phyloP scores from a whole-genome alignment of 2,797 vertebrate genomes.

The Pelodytes ibericus region DNA sequence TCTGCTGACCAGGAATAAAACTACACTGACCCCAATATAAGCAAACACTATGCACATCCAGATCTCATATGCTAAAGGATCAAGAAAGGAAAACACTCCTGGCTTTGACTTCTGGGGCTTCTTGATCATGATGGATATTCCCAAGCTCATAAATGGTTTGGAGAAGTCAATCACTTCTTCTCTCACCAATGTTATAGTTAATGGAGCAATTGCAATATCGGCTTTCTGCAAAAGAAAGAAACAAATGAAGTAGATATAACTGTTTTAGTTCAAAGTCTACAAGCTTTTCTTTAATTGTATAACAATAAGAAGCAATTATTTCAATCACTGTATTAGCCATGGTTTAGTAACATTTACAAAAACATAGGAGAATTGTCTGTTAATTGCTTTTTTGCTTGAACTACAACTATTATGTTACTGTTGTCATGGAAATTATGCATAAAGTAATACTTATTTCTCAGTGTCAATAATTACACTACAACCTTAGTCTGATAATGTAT shows the following conservation, averaged over 20 bases:
- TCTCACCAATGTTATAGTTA: constrained; percentile 97
- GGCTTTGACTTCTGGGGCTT: constrained; percentile 99
- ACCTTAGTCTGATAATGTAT: too few species aligned
- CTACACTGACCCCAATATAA: constrained; percentile 98
- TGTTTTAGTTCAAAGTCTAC: constrained; percentile 21
- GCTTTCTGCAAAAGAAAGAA: constrained; percentile 87
- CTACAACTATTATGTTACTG: too few species aligned
- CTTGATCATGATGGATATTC: constrained; percentile 99
- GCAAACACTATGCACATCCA: constrained; percentile 99
- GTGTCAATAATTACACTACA: too few species aligned
- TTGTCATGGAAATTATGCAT: too few species aligned
- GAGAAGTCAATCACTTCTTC: constrained; percentile 99
- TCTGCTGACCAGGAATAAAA: constrained; percentile 98
- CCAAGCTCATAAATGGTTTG: constrained; percentile 98
- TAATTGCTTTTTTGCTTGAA: too few species aligned
- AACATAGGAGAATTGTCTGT: too few species aligned
- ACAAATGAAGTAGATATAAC: constrained; percentile 56
- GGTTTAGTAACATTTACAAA: too few species aligned
- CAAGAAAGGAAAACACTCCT: constrained; percentile 98
- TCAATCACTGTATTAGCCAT: too few species aligned
- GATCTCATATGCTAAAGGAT: constrained; percentile 98
- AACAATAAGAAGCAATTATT: too few species aligned
- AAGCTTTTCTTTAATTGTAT: too few species aligned
- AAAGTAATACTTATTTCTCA: too few species aligned
- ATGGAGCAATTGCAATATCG: constrained; percentile 94